Conservation (phyloP, 2,113 vertebrate species). For the Oryzias woworae region DNA sequence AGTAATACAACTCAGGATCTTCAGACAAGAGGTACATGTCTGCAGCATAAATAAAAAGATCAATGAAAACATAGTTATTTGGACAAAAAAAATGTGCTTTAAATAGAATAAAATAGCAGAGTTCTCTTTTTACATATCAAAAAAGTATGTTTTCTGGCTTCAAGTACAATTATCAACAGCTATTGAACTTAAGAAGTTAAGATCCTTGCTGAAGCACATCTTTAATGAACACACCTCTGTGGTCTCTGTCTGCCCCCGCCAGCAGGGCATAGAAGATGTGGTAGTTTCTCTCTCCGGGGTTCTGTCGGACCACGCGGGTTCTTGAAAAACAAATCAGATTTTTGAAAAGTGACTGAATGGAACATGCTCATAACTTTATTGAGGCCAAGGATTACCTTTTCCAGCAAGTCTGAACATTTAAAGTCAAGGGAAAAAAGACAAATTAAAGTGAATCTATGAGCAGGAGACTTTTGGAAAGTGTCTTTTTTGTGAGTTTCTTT, state of each 20-base stretch:
- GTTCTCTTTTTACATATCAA: no score
- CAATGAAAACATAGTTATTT: background rate
- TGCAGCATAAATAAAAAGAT: conserved; percentile 60
- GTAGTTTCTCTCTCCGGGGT: conserved; percentile 89
- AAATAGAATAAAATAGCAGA: no score
- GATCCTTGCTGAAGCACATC: background rate
- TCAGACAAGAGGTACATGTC: conserved; percentile 84
- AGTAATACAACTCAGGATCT: conserved; percentile 80
- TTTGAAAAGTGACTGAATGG: background rate
- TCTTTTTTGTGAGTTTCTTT: background rate
- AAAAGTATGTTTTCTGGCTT: no score
- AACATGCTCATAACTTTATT: background rate
- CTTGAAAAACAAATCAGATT: conserved; percentile 45
- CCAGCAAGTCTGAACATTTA: conserved; percentile 73
- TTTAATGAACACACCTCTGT: conserved; percentile 78
- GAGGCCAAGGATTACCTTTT: conserved; percentile 69
- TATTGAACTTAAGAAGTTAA: no score
- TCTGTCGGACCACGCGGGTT: conserved; percentile 90
- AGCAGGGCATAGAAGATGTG: conserved; percentile 91
- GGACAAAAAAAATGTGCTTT: no score
- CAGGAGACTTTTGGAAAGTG: background rate
- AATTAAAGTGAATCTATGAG: background rate
- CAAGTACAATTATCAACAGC: no score
- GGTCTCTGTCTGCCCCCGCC: conserved; percentile 79
- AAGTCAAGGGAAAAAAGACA: conserved; percentile 57